Evolutionary conservation across 2,797 vertebrate genomes (phyloP).

Genomic region (Diplodus puntazzo): DNA sequence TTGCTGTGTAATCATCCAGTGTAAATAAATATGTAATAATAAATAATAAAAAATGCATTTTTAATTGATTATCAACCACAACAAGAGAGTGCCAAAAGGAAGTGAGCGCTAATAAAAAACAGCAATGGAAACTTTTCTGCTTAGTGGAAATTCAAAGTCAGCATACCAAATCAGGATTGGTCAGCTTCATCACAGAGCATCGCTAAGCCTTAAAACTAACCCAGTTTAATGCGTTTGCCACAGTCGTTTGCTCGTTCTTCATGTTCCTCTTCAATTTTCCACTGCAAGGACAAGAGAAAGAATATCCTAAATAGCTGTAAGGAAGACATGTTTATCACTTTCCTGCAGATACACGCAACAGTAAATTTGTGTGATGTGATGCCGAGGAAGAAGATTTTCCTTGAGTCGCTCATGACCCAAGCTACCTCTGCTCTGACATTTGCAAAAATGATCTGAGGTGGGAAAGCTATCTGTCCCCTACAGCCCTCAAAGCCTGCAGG

Average conservation of each 20-base stretch:
- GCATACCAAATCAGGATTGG: not conserved
- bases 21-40: conserved; percentile 23
- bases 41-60: not conserved
- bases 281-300: conserved; percentile 39
- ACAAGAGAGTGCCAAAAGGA: not conserved
- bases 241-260: conserved; percentile 29
- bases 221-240: conserved; percentile 27
- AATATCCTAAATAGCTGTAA: conserved; percentile 48
- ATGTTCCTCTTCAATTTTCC: conserved; percentile 42
- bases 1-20: not conserved
- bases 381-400: conserved; percentile 64
- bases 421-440: conserved; percentile 68
- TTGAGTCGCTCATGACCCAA: conserved; percentile 48
- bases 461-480: conserved; percentile 62
- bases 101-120: not conserved
- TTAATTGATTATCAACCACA: conserved; percentile 4
- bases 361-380: conserved; percentile 64
- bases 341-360: conserved; percentile 61
- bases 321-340: conserved; percentile 73
- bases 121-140: conserved; percentile 1
- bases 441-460: conserved; percentile 67
- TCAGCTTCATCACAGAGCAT: conserved; percentile 27
- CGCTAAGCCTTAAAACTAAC: conserved; percentile 15
- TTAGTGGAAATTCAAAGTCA: not conserved
- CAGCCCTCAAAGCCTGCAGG: conserved; percentile 57